Percentiles rank a stretch among this genome's conserved stretches.
phyloP scores from a whole-genome alignment of 2,888 invertebrate species.

The Cosmopolites sordidus region DNA sequence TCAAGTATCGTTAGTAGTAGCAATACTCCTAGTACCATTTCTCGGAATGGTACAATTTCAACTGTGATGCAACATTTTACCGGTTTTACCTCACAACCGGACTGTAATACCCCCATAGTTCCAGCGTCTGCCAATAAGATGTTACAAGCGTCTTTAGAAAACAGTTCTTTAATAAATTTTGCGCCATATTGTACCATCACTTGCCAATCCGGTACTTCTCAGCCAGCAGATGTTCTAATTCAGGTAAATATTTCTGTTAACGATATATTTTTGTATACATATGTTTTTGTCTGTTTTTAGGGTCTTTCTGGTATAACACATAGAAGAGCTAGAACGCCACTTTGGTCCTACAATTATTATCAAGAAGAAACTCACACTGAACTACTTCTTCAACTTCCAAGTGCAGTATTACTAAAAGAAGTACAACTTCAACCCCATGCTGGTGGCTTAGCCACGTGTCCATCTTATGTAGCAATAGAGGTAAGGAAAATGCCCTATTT shows the following conservation, averaged over 20 bases:
- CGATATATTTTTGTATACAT: neutral
- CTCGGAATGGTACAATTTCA: conserved; percentile 52
- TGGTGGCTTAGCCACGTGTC: conserved; percentile 80
- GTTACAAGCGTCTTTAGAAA: conserved; percentile 55
- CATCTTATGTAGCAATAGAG: conserved; percentile 83
- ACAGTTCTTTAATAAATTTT: conserved; percentile 76
- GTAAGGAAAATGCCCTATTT: too few species aligned
- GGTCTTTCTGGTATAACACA: conserved; percentile 61
- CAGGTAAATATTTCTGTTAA: conserved; percentile 53
- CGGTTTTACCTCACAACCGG: conserved; percentile 38
- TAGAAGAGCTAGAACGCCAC: conserved; percentile 79
- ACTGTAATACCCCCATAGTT: conserved; percentile 34
- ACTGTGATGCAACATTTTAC: conserved; percentile 62
- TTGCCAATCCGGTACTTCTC: conserved; percentile 60
- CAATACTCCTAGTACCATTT: conserved; percentile 62
- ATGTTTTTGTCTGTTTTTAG: conserved; percentile 9
- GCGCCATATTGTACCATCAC: conserved; percentile 73
- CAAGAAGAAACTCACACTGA: conserved; percentile 86
- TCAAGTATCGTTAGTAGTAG: conserved; percentile 73
- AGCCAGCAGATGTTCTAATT: conserved; percentile 84
- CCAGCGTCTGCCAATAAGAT: conserved; percentile 41
- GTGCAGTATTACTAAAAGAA: conserved; percentile 82
- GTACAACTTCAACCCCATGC: conserved; percentile 83
- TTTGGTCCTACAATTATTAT: conserved; percentile 96
- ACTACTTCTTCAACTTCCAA: conserved; percentile 79